Evolutionary conservation across 2,113 vertebrate genomes (phyloP), one percentile per base, ranked within the genome.

Genomic region (Alligator sinensis): DNA sequence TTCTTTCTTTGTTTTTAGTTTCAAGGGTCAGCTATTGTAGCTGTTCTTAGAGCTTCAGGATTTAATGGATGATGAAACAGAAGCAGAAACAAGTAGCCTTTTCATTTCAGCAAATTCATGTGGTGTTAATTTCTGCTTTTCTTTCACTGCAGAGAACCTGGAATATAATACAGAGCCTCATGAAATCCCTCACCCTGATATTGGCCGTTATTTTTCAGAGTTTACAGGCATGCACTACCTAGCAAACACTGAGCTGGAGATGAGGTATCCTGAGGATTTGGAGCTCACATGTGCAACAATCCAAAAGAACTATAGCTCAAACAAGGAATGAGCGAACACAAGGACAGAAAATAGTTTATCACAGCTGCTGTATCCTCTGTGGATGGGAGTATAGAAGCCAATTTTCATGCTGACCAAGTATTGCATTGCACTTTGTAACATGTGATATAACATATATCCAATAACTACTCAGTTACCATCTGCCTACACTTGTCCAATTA

Each of bases 141-240:
- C 88, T 89, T 38, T 85, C 75, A 90, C 86, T 17, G 5, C 98
- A 99, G 99, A 99, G 95, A 99, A 99, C 97, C 97, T 99, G 97
- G 99, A 99, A 79, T 98, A 98, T 57, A 99, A 99, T 75, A 97
- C 98, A 0, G 98, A 98, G 83, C 99, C 99, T 3, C 97, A 98
- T 92, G 99, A 99, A 97, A 99, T 99, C 92, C 98, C 98, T 7
- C 99, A 99, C 97, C 99, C 99, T 0, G 99, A 99, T 84, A 98
- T 99, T 1, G 99, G 99, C 4, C 99, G 99, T 90, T 99, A 99
- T 87, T 99, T 99, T 94, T 98, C 98, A 0, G 99, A 99, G 97
- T 99, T 99, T 66, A 96, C 98, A 0, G 98, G 98, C 90, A 93
- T 97, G 1, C 98, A 99, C 97, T 99, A 99, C 85, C 80, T 98